Evolutionary conservation across 2,888 invertebrate genomes (phyloP).

Genomic region (Morpho deidamia): DNA sequence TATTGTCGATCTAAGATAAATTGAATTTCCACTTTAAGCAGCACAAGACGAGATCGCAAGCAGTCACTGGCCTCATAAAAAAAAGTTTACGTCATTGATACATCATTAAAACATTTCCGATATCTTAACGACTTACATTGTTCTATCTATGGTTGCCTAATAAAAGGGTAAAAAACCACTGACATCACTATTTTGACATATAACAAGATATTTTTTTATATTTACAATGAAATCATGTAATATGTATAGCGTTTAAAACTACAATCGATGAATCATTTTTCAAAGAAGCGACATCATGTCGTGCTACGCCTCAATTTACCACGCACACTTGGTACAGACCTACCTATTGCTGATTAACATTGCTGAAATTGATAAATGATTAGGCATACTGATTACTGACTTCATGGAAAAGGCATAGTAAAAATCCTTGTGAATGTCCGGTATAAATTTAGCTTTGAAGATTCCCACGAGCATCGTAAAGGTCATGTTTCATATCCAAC

Average conservation of each 20-base stretch:
- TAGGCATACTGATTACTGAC: neutral
- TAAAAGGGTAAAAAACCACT: conserved; percentile 17
- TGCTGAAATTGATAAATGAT: neutral
- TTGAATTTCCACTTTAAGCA: no score
- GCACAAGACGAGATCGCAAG: no score
- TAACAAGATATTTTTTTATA: neutral
- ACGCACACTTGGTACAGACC: no score
- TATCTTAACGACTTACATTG: neutral
- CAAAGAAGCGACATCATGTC: neutral
- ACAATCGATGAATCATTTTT: conserved; percentile 7
- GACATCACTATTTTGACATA: conserved; percentile 17
- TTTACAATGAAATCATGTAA: conserved; percentile 1
- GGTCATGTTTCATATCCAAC: no score
- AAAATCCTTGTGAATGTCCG: no score
- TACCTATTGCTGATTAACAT: neutral
- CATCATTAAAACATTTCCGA: neutral
- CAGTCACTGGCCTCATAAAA: no score
- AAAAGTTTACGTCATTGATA: no score
- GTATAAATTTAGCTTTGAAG: no score
- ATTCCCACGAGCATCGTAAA: no score
- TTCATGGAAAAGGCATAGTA: neutral
- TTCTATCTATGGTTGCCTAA: neutral
- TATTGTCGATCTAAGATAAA: no score
- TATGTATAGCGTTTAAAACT: neutral
- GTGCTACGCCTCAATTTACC: conserved; percentile 2